phyloP scores from a whole-genome alignment of 2,888 invertebrate genomes.

The Athrips mouffetella region DNA sequence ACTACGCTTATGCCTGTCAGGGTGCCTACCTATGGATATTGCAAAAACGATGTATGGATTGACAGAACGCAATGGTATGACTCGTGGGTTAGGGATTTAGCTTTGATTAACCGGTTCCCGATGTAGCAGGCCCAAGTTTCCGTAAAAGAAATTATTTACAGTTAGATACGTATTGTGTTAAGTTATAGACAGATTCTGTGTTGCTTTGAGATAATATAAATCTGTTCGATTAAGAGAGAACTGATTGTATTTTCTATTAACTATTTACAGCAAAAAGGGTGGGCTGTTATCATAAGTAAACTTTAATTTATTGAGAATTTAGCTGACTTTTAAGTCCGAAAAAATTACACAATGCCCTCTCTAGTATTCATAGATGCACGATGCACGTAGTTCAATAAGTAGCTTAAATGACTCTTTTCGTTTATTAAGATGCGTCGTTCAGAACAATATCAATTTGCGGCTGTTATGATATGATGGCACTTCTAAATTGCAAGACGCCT shows the following conservation, averaged over 20 bases:
- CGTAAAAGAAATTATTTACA: conserved; percentile 1
- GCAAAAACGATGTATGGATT: neutral
- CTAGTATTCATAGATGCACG: neutral
- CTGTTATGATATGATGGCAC: conserved; percentile 44
- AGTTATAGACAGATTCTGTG: neutral
- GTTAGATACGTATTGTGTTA: neutral
- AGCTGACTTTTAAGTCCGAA: too few species aligned
- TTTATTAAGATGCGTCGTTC: conserved; percentile 50
- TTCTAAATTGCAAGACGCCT: conserved; percentile 52
- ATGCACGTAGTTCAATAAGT: neutral
- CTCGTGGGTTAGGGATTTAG: neutral
- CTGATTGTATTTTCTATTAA: too few species aligned
- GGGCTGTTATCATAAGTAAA: too few species aligned
- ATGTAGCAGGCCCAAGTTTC: neutral
- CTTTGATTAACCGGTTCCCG: neutral
- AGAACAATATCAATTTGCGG: conserved; percentile 60
- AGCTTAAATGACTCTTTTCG: conserved; percentile 23
- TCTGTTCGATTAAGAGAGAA: too few species aligned
- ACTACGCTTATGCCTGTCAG: too few species aligned
- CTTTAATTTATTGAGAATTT: too few species aligned
- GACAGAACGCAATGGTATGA: neutral
- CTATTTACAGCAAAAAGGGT: too few species aligned
- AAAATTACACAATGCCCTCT: too few species aligned
- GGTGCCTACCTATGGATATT: too few species aligned
- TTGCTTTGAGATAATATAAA: too few species aligned